Evolutionary conservation across 2,113 vertebrate species (phyloP).

Genomic region (Callionymus lyra): DNA sequence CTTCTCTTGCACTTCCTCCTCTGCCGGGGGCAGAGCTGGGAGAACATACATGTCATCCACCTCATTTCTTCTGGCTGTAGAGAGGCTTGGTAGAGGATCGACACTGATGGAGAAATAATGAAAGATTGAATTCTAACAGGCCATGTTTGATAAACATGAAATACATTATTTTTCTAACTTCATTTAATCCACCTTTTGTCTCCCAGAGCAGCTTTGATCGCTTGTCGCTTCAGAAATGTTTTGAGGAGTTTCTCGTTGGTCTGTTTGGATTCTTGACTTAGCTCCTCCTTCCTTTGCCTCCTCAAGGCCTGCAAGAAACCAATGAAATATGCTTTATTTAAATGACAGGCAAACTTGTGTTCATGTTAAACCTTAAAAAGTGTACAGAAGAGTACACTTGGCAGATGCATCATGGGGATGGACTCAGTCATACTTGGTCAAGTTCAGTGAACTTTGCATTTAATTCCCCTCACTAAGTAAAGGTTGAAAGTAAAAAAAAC

Average conservation of each 20-base stretch:
- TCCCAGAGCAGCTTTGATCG: slow-evolving; percentile 77
- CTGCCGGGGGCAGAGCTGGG: slow-evolving; percentile 68
- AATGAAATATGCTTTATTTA: not conserved
- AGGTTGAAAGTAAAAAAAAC: no score
- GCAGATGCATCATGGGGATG: no score
- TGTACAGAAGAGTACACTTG: no score
- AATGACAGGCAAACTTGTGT: no score
- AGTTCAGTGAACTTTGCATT: not conserved
- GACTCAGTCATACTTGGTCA: no score
- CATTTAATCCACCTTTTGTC: slow-evolving; percentile 67
- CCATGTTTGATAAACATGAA: not conserved
- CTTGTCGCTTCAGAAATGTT: slow-evolving; percentile 90
- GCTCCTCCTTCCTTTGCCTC: slow-evolving; percentile 81
- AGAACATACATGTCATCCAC: slow-evolving; percentile 82
- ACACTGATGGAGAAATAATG: slow-evolving; percentile 48
- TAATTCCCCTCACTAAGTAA: not conserved
- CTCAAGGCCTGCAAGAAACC: slow-evolving; percentile 71
- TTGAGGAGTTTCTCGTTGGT: slow-evolving; percentile 85
- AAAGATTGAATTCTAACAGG: not conserved
- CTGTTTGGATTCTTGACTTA: slow-evolving; percentile 74
- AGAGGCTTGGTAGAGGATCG: slow-evolving; percentile 77
- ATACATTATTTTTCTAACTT: no score
- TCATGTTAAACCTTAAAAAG: no score
- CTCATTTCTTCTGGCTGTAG: slow-evolving; percentile 72
- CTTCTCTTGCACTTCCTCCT: slow-evolving; percentile 70